Percentiles rank a stretch among this genome's conserved stretches.
phyloP scores from a whole-genome alignment of 2,797 vertebrate species.

The Clarias pachynema region DNA sequence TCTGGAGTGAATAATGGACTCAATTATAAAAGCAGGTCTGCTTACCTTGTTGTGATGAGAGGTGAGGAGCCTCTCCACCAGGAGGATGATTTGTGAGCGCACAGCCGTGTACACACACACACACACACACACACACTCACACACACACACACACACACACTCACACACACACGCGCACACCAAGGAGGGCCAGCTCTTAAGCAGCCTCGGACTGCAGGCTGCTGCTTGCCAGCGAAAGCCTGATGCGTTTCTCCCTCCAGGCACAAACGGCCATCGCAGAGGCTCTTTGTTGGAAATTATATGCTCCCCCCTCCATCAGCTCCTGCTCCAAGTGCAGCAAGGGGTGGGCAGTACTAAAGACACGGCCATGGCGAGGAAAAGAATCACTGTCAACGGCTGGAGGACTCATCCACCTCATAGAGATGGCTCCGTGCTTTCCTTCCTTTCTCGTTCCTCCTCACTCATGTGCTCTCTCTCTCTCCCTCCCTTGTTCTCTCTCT shows the following conservation, averaged over 20 bases:
- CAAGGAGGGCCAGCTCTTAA: slow-evolving; percentile 69
- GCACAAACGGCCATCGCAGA: slow-evolving; percentile 79
- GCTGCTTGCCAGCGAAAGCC: slow-evolving; percentile 82
- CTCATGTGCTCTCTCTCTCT: slow-evolving; percentile 46
- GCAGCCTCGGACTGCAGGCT: slow-evolving; percentile 82
- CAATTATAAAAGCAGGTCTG: slow-evolving; percentile 51
- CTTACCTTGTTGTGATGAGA: slow-evolving; percentile 75
- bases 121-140: slow-evolving; percentile 46
- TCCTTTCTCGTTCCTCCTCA: slow-evolving; percentile 38
- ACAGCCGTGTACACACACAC: slow-evolving; percentile 56
- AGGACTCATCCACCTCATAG: slow-evolving; percentile 67
- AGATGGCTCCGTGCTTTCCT: slow-evolving; percentile 59
- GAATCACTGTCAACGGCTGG: slow-evolving; percentile 69
- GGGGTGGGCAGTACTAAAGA: slow-evolving; percentile 55
- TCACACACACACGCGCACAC: slow-evolving; percentile 54
- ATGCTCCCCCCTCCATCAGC: slow-evolving; percentile 62
- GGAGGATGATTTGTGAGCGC: slow-evolving; percentile 64
- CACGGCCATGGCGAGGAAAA: slow-evolving; percentile 69
- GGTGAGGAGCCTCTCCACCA: slow-evolving; percentile 73
- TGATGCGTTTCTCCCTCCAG: slow-evolving; percentile 86
- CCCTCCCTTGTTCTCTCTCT: slow-evolving; percentile 17
- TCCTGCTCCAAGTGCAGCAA: slow-evolving; percentile 65
- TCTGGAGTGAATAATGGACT: slow-evolving; percentile 54
- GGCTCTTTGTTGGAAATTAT: slow-evolving; percentile 75
- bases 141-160: slow-evolving; percentile 39